Evolutionary conservation across 2,888 invertebrate species (phyloP), one percentile per base, ranked within the genome.

Genomic region (Lithophane ornitopus): DNA sequence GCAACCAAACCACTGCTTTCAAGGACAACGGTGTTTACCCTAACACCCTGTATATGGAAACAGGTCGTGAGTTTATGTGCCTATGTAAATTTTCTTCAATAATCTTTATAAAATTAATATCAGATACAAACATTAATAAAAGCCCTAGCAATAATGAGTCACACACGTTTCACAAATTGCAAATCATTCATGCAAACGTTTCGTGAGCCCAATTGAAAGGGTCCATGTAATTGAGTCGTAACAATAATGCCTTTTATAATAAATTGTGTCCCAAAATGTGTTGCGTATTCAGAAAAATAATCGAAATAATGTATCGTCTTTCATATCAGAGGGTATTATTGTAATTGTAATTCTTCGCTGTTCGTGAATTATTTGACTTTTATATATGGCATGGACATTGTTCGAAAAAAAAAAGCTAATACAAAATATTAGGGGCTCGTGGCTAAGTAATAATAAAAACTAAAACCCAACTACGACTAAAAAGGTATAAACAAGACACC

Each of bases 251-350:
- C 80, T 44, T 80, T 58, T 59, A 34, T 62, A 76, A 70, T 71
- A 71, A 59, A 76, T 76, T 75, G 68, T 7, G 44, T 44, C 14
- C 34, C 56, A 61, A 81, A 81, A 71, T 76, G 70, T 70, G 76
- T 76, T 54, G 67, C 76, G 52, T 67, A 70, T 80, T 49, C 58
- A 81, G 70, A 81, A 76, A 75, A 67, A 76, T 66, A 70, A 70
- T 41, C 49, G 56, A 44, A 69, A 80, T 74, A 46, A 54, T 78
- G 22, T 62, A 65, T 26, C 66, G 26, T 58, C 12, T 66, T 74
- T 74, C 28, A 26, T 67, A 56, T 62, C 16, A 28, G 26, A 58
- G 11, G 41, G 9, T 19, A 59, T 54, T 34, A 68, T 68, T 67
- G 34, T 52, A 52, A 46, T 61, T 52, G 16, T 68, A 39, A 62